Evolutionary conservation across 1,140 invertebrate genomes (phyloP), one percentile per base, ranked within the genome.

Genomic region (Hycleus phaleratus): DNA sequence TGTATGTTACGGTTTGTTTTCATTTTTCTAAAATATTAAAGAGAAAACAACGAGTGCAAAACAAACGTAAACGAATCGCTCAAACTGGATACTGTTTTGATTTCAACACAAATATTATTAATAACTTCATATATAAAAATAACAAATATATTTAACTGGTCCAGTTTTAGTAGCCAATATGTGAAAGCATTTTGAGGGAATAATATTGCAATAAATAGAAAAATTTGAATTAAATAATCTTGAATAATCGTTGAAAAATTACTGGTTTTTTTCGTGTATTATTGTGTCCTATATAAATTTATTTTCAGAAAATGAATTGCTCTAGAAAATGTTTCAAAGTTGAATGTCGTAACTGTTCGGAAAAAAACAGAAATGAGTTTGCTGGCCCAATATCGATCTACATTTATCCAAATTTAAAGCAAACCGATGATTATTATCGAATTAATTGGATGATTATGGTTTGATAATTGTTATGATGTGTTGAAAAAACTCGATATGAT

Each of bases 401-500:
- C 32, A 32, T 32, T 32, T 32, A 7, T 32, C 32, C 32, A 4
- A 32, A 32, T 32, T 32, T 7, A 32, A 32, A 32, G 4, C 1
- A 5, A 32, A 32, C 7, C 7, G 32, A 32, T 3, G 4, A 32
- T 7, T 5, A 32, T 7, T 7, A 32, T 4, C 32, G 4, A 32
- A 5, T 7, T 5, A 32, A 32, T 7, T 32, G 32, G 32, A 32
- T 7, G 7, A 32, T 32, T 7, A 32, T 7, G 4, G 32, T 5
- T 18, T 32, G 7, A 32, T 32, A 32, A 32, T 32, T 7, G 32
- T 32, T 32, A 32, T 32, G 50, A 52, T 44, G 50, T 43, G 50
- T n/a, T 44, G 50, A 46, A 53, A 51, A 50, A 58, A 51, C 44
- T 54, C 43, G 60, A 58, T 55, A 55, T 59, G 58, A 62, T 62